Conservation (phyloP, 2,888 invertebrate genomes). For the Aromia moschata region DNA sequence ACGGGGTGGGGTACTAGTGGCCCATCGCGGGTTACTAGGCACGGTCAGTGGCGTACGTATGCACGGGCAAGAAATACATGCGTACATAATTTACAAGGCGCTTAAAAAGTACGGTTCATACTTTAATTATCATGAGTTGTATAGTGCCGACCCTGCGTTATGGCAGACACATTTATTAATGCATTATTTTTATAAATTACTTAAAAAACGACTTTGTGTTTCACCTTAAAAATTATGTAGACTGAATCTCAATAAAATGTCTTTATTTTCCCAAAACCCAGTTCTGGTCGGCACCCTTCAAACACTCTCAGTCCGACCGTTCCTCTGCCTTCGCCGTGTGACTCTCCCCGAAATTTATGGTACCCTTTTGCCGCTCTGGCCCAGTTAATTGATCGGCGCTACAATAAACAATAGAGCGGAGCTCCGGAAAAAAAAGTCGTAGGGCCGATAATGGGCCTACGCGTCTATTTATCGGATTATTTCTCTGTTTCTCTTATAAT, state of each 20-base stretch:
- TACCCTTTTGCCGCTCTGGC: not conserved
- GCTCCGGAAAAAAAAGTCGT: constrained; percentile 9
- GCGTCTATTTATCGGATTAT: constrained; percentile 48
- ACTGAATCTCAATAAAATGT: constrained; percentile 2
- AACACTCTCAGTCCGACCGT: constrained; percentile 5
- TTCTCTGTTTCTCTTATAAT: constrained; percentile 53
- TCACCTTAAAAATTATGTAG: not conserved
- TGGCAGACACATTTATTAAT: too few relatives aligned
- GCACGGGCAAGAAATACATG: too few relatives aligned
- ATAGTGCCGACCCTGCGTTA: too few relatives aligned
- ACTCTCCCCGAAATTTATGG: constrained; percentile 11
- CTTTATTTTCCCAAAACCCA: constrained; percentile 5
- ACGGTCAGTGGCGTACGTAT: too few relatives aligned
- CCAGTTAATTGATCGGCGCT: constrained; percentile 12
- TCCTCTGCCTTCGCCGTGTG: constrained; percentile 2
- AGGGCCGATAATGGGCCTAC: constrained; percentile 26
- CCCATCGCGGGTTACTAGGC: too few relatives aligned
- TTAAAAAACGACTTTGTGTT: too few relatives aligned
- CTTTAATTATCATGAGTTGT: too few relatives aligned
- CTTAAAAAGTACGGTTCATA: too few relatives aligned
- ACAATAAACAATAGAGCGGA: constrained; percentile 10
- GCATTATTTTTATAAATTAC: too few relatives aligned
- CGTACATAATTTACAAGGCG: too few relatives aligned
- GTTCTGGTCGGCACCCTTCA: constrained; percentile 10
- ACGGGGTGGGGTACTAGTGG: too few relatives aligned